Evolutionary conservation across 2,113 vertebrate species (phyloP), one percentile per base, ranked within the genome.

Genomic region (Eleginops maclovinus): DNA sequence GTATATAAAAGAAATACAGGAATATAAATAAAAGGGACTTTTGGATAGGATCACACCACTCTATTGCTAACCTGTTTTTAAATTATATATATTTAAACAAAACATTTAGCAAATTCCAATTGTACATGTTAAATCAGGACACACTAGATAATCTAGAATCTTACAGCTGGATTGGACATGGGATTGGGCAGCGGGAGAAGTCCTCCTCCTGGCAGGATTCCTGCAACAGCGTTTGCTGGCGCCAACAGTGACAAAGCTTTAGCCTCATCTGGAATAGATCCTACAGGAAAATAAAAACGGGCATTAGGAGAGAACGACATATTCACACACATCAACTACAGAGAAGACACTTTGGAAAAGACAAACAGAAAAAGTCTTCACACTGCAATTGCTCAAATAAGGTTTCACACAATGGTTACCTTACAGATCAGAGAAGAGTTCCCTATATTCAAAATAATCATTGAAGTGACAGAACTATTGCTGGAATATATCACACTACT

Each of bases 231-330:
- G 90, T 99, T 99, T 90, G 98, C 98, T 93, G 98, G 98, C 86
- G 98, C 98, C 97, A 99, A 90, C 93, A 99, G 95, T 93, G 98
- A 97, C 95, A 99, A 95, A 95, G 98, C 98, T 94, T 99, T 99
- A 90, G 97, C 96, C 95, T 99, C 98, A 94, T 99, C 98, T 93
- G 98, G 98, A 95, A 99, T 99, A 86, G 98, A 96, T 95, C 98
- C 98, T 99, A 96, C 91, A 96, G 95, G 92, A 92, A 96, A 95
- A 97, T 76, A 94, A 84, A 87, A 85, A 88, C 73, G 3, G 8
- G 87, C 80, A 81, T 94, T 88, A 81, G 94, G 90, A 93, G 94
- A 93, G 94, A 92, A 91, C 43, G 16, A 91, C 0, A 87, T 87
- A 13, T 87, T 63, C 8, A 60, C 81, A 61, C 19, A 84, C 51